Percentiles rank a stretch among this genome's conserved stretches.
These are phyloP conservation scores for Chesias legatella DNA, from an alignment of 2,888 invertebrate genomes.

Conservation along the genomic window DNA sequence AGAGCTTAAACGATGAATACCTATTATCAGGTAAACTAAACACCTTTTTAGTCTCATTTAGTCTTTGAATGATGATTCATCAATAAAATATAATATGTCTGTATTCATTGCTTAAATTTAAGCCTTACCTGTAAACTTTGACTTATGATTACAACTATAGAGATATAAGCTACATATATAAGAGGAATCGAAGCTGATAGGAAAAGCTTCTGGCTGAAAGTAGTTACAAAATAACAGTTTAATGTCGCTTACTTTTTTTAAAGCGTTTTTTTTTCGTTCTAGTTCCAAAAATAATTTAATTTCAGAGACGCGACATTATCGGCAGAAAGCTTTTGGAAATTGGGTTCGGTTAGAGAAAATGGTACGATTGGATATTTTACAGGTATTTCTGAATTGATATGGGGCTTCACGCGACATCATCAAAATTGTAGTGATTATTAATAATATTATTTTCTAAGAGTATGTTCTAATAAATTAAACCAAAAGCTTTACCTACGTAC, in stretches of 20 bases:
- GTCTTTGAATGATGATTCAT: too few species aligned
- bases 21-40: too few species aligned
- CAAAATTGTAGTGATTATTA: slow-evolving; percentile 24
- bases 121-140: too few species aligned
- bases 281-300: slow-evolving; percentile 68
- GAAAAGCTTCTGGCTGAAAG: too few species aligned
- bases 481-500: slow-evolving; percentile 34
- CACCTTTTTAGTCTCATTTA: too few species aligned
- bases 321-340: slow-evolving; percentile 67
- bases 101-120: too few species aligned
- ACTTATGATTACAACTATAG: too few species aligned
- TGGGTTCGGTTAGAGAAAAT: slow-evolving; percentile 65
- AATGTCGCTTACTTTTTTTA: slow-evolving; percentile 34
- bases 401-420: slow-evolving; percentile 53
- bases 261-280: slow-evolving; percentile 43
- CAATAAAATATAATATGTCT: too few species aligned
- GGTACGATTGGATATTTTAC: slow-evolving; percentile 72
- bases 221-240: not conserved
- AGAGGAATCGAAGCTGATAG: too few species aligned
- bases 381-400: slow-evolving; percentile 66
- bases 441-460: slow-evolving; percentile 17
- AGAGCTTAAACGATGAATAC: too few species aligned
- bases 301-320: slow-evolving; percentile 69
- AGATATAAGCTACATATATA: too few species aligned
- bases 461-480: slow-evolving; percentile 21